Evolutionary conservation across 2,888 invertebrate species (phyloP), one percentile per base, ranked within the genome.

Genomic region (Drosophila greeni): DNA sequence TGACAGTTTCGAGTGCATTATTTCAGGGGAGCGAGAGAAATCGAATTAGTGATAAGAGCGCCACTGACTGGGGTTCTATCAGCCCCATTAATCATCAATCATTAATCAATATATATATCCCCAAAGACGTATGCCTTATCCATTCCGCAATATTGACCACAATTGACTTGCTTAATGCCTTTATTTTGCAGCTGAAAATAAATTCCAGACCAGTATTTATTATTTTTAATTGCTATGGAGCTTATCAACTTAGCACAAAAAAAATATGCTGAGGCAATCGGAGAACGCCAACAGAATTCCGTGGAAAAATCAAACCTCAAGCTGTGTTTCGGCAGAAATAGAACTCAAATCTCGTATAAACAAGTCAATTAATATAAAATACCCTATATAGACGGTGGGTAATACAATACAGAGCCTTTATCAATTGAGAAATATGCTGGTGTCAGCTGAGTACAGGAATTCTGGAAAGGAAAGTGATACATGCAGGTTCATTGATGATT

Each of bases 1-100:
- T 56, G 56, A 14, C 57, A 55, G 31, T 26, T 33, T 39, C 18
- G 37, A 40, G 57, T 40, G 40, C 39, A 55, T 54, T 53, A 55
- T 54, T 53, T 11, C 6, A 8, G 5, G n/a, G n/a, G n/a, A 9
- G 26, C 20, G 26, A 14, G 29, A 9, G 6, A 36, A 53, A 52
- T 53, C 20, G 1, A 52, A 55, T 36, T 20, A 23, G 4, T 26
- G 53, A 55, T 55, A 52, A 53, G 48, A 33, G 54, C 45, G 29
- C 4, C 29, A 14, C 18, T 18, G 14, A 18, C 48, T 24, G 34
- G 3, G 20, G 14, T n/a, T n/a, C 14, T 31, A 47, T 47, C 48
- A 23, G 29, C 4, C n/a, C n/a, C 12, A 37, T 16, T 24, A 24
- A 54, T 54, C 56, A 56, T 53, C 53, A n/a, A 55, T 36, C 52